Evolutionary conservation across 2,888 invertebrate genomes (phyloP), one percentile per base, ranked within the genome.

Genomic region (Embidobia sp.): DNA sequence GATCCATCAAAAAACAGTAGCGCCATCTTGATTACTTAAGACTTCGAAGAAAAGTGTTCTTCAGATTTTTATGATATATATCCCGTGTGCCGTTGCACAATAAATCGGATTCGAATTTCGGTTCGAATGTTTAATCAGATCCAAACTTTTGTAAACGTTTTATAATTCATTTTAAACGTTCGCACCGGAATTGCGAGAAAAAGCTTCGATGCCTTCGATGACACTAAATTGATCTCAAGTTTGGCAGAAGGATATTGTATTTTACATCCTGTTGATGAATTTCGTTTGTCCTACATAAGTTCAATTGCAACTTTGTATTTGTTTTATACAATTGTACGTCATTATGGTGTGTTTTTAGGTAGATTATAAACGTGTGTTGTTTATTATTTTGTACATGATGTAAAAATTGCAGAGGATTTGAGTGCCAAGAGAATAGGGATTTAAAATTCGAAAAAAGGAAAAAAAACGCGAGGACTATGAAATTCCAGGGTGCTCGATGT

Each of bases 401-500:
- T 46, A 59, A 51, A 66, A 67, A 48, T 15, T 18, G 18, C 15
- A 16, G 15, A 40, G 35, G 42, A 33, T 55, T 48, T 51, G 64
- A 78, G 59, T 74, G 69, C 69, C 61, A 78, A 78, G 59, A 48
- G 26, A 67, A 1, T 2, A 29, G 67, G 15, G 13, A 37, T 48
- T 53, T 3, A 44, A 46, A 11, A 51, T 55, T 64, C 10, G 16
- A 42, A 48, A 0, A 7, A 4, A 18, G 16, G 15, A 16, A 15
- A 37, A 40, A 44, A 53, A 3, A 19, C 35, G 33, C 31, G 48
- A 57, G 70, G 78, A 78, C 75, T 66, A 72, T 66, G 74, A 75
- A 78, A 72, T 78, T 69, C 75, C 75, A 74, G 74, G 75, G 61
- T 75, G 75, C 74, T 75, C 70, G 74, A 78, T 78, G 74, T 78